Conservation (phyloP, 1,140 invertebrate species). For the Pachypsylla venusta region DNA sequence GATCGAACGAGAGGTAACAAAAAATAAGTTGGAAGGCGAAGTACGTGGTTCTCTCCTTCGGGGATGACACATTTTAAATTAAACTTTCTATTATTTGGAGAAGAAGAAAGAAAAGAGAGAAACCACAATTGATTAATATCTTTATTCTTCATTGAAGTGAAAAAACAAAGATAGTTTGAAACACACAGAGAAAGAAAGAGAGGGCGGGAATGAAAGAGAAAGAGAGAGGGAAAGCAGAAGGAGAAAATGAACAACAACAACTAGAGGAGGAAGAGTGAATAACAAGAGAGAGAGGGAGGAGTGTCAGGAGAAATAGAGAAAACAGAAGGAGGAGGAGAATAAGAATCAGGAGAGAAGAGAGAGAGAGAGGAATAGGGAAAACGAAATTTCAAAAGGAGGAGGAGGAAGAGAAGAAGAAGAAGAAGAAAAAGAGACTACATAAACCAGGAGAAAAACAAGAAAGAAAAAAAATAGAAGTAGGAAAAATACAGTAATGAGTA, state of each 20-base stretch:
- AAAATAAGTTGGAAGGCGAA: no score
- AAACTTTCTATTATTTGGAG: background rate
- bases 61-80: constrained; percentile 27
- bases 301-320: constrained; percentile 2
- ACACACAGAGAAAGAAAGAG: constrained; percentile 5
- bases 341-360: background rate
- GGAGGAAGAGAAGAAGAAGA: background rate
- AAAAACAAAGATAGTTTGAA: constrained; percentile 20
- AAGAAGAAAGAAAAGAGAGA: constrained; percentile 20
- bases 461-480: constrained; percentile 10
- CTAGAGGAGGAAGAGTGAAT: background rate
- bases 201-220: constrained; percentile 17
- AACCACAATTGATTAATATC: constrained; percentile 26
- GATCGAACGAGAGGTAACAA: no score
- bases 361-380: constrained; percentile 9
- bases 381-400: background rate
- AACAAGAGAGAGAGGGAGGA: background rate
- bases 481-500: background rate
- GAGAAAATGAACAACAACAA: constrained; percentile 13
- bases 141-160: no score
- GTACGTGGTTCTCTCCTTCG: no score
- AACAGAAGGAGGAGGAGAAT: constrained; percentile 11
- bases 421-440: background rate
- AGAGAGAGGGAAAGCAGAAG: constrained; percentile 21
- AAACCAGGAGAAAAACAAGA: background rate